A percentile compares a stretch with the other conserved stretches of the same genome.
Evolutionary conservation across 2,797 vertebrate genomes (phyloP).

Genomic region (Xerus rutilus): DNA sequence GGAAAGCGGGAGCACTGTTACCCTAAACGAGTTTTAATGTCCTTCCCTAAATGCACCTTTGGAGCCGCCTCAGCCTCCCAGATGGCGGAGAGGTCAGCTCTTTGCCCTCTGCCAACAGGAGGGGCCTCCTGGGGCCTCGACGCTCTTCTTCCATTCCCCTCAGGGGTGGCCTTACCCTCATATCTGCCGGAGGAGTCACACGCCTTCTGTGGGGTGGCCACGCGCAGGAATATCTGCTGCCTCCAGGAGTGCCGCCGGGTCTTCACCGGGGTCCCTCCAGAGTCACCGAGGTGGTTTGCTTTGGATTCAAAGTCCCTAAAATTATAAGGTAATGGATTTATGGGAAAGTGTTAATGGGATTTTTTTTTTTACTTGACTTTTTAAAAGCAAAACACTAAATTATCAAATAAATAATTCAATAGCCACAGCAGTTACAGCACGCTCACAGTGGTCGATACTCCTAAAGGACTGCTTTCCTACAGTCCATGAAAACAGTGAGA

Average conservation of each 20-base stretch:
- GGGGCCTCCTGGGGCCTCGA: not conserved
- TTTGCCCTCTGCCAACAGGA: not conserved
- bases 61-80: not conserved
- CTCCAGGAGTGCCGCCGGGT: slow-evolving; percentile 97
- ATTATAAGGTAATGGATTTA: slow-evolving; percentile 36
- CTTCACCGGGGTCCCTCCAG: slow-evolving; percentile 89
- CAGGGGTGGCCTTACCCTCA: slow-evolving; percentile 85
- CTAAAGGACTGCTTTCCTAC: not conserved
- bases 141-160: fast-evolving
- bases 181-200: slow-evolving; percentile 90
- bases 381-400: not conserved
- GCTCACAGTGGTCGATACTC: not conserved
- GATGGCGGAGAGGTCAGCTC: no score
- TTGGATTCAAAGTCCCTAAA: slow-evolving; percentile 93
- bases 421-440: not conserved
- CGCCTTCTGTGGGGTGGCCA: slow-evolving; percentile 97
- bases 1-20: fast-evolving
- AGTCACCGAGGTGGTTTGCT: slow-evolving; percentile 85
- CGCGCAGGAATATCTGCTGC: slow-evolving; percentile 98
- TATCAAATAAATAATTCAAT: not conserved
- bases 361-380: not conserved
- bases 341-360: not conserved
- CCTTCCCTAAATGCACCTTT: not conserved
- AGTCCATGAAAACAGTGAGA: not conserved
- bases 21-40: not conserved